Base-by-base conservation (phyloP, 2,797 vertebrate species). In the Pangasius macronema region DNA sequence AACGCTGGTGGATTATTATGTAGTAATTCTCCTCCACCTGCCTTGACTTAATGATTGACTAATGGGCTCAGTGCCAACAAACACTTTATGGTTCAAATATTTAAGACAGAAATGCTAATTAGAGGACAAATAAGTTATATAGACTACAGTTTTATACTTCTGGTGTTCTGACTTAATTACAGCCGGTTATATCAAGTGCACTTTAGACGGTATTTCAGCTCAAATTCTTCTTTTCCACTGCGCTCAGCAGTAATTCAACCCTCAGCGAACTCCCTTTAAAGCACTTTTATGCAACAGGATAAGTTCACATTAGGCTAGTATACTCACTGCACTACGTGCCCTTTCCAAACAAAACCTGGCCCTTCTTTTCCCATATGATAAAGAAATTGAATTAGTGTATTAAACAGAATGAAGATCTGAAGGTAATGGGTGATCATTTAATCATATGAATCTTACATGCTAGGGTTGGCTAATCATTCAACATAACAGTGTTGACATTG, bases 1-100 rank as follows among this genome's bases (percentile, higher is more conserved):
- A 94, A 95, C 95, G 94, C 95, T 93, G 95, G 94, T 95, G 89
- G 93, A 93, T 94, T 95, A 96, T 96, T 96, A 95, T 95, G 94
- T 93, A 91, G 93, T 94, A 95, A 95, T 95, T 96, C 92, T 90
- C 93, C 92, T 93, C 94, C 94, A 95, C 95, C 95, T 96, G 94
- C 94, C 94, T 95, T 86, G 93, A 92, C 91, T 92, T 96, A 95
- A 96, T 93, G 93, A 96, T 95, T 92, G 93, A 93, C 94, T 96
- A 96, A 95, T 95, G 95, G 95, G 94, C 93, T 93, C 89, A 33
- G 92, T 86, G 92, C 93, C 91, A 94, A 93, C 91, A 93, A 91
- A 92, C 90, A 87, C 92, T 94, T 94, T 90, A 85, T 89, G 80
- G 70, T 85, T 90, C 72, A 88, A 81, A 87, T 86, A 86, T 87